Percentiles rank a stretch among this genome's conserved stretches.
phyloP scores from a whole-genome alignment of 92 coral and sea anemone species.

The Epizoanthus illoricatus region DNA sequence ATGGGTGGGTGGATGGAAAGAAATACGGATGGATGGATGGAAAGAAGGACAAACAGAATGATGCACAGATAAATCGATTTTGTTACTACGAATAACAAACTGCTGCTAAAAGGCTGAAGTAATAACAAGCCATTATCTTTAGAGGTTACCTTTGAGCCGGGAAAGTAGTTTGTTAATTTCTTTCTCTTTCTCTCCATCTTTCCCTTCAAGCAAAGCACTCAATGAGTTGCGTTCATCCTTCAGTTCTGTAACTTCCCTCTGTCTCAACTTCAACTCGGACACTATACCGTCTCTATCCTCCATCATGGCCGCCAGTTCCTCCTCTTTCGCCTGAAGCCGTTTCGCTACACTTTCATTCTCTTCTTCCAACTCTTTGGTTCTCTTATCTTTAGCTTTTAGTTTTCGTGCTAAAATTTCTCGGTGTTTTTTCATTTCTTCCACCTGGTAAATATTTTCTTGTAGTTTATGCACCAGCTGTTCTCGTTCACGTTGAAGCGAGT shows the following conservation, averaged over 20 bases:
- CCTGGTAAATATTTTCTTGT: conserved; percentile 75
- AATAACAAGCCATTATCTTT: too few species aligned
- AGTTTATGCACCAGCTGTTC: conserved; percentile 76
- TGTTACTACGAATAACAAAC: too few species aligned
- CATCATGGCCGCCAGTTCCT: conserved; percentile 84
- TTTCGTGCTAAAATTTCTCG: conserved; percentile 89
- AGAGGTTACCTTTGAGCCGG: conserved; percentile 80
- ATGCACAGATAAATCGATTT: too few species aligned
- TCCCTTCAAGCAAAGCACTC: conserved; percentile 82
- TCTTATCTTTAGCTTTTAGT: conserved; percentile 83
- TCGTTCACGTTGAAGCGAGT: conserved; percentile 87
- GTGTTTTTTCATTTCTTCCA: conserved; percentile 83
- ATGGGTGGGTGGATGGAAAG: too few species aligned
- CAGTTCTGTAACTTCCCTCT: conserved; percentile 71
- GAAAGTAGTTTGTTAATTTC: conserved; percentile 88
- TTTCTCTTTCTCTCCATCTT: conserved; percentile 85
- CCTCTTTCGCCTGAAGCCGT: conserved; percentile 63
- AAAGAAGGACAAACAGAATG: too few species aligned
- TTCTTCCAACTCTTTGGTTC: conserved; percentile 70
- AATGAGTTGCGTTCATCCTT: conserved; percentile 83
- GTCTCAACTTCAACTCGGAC: conserved; percentile 79
- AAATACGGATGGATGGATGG: too few species aligned
- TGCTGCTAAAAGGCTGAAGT: too few species aligned
- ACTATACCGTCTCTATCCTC: conserved; percentile 77
- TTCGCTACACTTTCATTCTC: conserved; percentile 39